Percentiles rank a stretch among this genome's conserved stretches.
phyloP scores from a whole-genome alignment of 2,888 invertebrate species.

The Meiosimyza platycephala region DNA sequence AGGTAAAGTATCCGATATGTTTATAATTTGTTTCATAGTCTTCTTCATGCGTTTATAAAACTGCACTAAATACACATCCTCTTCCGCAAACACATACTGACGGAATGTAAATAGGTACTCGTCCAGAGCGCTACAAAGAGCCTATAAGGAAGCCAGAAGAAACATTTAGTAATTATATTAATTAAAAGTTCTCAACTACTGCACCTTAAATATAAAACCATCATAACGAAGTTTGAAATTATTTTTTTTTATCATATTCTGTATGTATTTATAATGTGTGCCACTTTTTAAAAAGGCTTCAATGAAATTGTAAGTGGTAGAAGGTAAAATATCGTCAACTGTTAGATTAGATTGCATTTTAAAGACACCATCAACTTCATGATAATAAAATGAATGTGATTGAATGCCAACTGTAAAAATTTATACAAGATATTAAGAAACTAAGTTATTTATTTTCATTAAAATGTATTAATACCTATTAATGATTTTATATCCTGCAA shows the following conservation, averaged over 20 bases:
- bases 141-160: conserved; percentile 64
- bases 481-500: conserved; percentile 58
- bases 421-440: background rate
- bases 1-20: conserved; percentile 57
- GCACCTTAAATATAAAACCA: conserved; percentile 60
- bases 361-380: conserved; percentile 67
- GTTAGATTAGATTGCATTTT: conserved; percentile 67
- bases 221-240: conserved; percentile 57
- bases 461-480: conserved; percentile 47
- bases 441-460: background rate
- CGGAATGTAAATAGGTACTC: conserved; percentile 73
- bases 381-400: conserved; percentile 69
- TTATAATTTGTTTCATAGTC: conserved; percentile 57
- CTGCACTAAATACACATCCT: conserved; percentile 52
- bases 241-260: conserved; percentile 54
- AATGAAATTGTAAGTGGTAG: conserved; percentile 65
- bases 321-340: conserved; percentile 69
- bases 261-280: conserved; percentile 59
- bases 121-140: conserved; percentile 73
- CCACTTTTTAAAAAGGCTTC: conserved; percentile 62
- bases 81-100: conserved; percentile 56
- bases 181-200: conserved; percentile 12
- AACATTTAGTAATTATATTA: background rate
- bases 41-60: conserved; percentile 54
- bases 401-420: conserved; percentile 70